phyloP scores from a whole-genome alignment of 1,140 invertebrate species.

The Diachasmimorpha longicaudata region DNA sequence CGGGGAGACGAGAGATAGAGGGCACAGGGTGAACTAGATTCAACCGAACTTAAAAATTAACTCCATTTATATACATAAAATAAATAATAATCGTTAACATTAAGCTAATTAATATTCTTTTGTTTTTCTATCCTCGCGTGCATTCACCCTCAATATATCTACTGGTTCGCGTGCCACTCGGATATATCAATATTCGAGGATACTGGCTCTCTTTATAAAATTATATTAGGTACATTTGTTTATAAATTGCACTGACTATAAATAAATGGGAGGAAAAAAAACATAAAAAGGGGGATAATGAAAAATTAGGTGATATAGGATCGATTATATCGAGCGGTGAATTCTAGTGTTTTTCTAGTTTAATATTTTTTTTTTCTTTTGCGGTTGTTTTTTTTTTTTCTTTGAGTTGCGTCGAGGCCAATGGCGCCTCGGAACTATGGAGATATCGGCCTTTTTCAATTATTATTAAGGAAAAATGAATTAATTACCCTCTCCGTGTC shows the following conservation, averaged over 20 bases:
- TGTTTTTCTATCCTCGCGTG: constrained; percentile 22
- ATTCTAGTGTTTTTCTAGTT: not conserved
- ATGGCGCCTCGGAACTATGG: constrained; percentile 43
- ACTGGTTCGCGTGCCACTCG: not conserved
- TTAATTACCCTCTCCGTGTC: constrained; percentile 21
- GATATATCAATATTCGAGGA: constrained; percentile 38
- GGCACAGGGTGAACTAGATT: constrained; percentile 24
- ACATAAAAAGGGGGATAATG: not conserved
- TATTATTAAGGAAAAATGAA: not conserved
- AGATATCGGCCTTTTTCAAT: constrained; percentile 25
- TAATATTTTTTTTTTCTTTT: not conserved
- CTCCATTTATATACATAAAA: constrained; percentile 61
- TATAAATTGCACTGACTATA: constrained; percentile 57
- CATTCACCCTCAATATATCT: constrained; percentile 11
- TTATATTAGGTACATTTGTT: constrained; percentile 56
- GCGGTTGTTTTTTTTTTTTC: not conserved
- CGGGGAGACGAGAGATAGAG: not conserved
- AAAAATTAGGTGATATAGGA: constrained; percentile 6
- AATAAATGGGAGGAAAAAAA: constrained; percentile 24
- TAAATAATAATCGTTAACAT: constrained; percentile 61
- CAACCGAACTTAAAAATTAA: constrained; percentile 50
- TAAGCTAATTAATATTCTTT: constrained; percentile 47
- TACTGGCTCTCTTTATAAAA: constrained; percentile 60
- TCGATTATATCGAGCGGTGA: constrained; percentile 11
- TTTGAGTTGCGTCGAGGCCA: constrained; percentile 42